Conservation (phyloP, 2,888 invertebrate genomes). For the Clusia tigrina region DNA sequence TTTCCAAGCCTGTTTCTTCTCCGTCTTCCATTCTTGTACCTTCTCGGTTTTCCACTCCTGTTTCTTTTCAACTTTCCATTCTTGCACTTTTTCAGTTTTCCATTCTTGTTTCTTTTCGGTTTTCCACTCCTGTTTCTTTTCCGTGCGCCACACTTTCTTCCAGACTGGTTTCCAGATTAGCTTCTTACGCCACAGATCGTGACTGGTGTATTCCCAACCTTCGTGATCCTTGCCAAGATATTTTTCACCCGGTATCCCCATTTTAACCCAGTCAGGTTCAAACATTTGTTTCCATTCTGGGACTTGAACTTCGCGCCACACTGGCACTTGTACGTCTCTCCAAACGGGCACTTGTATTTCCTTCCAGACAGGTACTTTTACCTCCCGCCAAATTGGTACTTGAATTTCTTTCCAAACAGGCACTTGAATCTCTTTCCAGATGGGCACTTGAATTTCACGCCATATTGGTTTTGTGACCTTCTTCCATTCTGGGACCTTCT, state of each 20-base stretch:
- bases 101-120: constrained; percentile 75
- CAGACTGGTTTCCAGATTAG: constrained; percentile 72
- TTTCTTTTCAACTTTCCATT: constrained; percentile 82
- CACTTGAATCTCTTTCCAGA: constrained; percentile 75
- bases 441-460: constrained; percentile 80
- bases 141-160: constrained; percentile 83
- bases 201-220: constrained; percentile 84
- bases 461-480: constrained; percentile 65
- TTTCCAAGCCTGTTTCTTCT: constrained; percentile 77
- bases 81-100: constrained; percentile 69
- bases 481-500: constrained; percentile 75
- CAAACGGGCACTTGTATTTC: constrained; percentile 74
- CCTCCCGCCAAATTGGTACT: constrained; percentile 69
- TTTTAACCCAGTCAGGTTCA: constrained; percentile 71
- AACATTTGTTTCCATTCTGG: constrained; percentile 67
- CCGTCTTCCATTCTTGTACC: constrained; percentile 77
- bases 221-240: constrained; percentile 82
- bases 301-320: constrained; percentile 69
- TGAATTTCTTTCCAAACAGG: constrained; percentile 73
- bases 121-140: constrained; percentile 79
- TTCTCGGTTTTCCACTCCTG: constrained; percentile 83
- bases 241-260: constrained; percentile 81
- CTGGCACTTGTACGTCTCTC: constrained; percentile 76
- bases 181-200: constrained; percentile 87
- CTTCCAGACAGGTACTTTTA: constrained; percentile 77